A percentile compares a stretch with the other conserved stretches of the same genome.
Conservation (phyloP, 2,888 invertebrate species). For the Agriotes lineatus region DNA sequence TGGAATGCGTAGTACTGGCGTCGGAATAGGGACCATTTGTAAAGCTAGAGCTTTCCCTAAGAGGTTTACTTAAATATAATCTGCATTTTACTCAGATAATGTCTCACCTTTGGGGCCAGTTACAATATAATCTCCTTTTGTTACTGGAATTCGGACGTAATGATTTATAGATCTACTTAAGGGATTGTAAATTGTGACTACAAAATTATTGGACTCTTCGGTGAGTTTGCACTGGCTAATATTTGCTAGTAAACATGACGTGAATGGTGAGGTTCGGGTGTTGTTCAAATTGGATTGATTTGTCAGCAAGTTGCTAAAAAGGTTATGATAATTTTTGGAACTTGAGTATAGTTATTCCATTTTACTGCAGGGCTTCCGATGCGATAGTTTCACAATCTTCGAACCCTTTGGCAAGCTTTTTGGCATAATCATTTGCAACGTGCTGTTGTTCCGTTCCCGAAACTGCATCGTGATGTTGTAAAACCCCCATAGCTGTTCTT, state of each 20-base stretch:
- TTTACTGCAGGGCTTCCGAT: neutral
- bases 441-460: constrained; percentile 88
- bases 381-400: constrained; percentile 68
- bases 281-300: neutral
- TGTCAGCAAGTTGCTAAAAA: neutral
- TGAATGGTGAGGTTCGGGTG: neutral
- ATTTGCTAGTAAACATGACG: constrained; percentile 71
- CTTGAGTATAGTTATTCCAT: too few relatives aligned
- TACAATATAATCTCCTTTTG: constrained; percentile 49
- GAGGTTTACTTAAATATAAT: too few relatives aligned
- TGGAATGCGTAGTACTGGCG: constrained; percentile 69
- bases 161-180: constrained; percentile 72
- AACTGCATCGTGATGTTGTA: constrained; percentile 93
- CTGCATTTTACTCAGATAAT: too few relatives aligned
- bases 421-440: constrained; percentile 88
- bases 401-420: constrained; percentile 74
- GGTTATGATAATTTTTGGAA: too few relatives aligned
- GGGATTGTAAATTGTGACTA: constrained; percentile 76
- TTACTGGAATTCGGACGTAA: constrained; percentile 75
- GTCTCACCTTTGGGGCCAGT: neutral
- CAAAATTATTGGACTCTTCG: constrained; percentile 68
- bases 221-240: constrained; percentile 70
- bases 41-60: too few relatives aligned
- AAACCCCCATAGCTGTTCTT: constrained; percentile 79
- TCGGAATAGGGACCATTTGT: constrained; percentile 74